Conservation (phyloP, 2,888 invertebrate genomes). For the Branchipolynoe longqiensis region DNA sequence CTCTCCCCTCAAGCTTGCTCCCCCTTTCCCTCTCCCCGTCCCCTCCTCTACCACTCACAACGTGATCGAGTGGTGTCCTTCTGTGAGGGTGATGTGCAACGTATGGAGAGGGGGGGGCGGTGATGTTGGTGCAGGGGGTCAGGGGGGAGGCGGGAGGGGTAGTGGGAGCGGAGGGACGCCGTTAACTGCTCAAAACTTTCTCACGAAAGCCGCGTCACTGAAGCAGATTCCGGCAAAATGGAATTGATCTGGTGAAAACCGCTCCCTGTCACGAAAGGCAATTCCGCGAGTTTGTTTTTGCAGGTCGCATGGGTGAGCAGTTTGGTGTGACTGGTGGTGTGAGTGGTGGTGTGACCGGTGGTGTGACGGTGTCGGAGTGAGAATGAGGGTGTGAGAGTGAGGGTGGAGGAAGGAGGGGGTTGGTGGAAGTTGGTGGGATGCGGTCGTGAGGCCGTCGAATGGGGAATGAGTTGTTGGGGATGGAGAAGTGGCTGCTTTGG, state of each 20-base stretch:
- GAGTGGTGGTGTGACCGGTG: constrained; percentile 9
- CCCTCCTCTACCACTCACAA: no score
- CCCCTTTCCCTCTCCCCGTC: no score
- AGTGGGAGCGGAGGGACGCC: no score
- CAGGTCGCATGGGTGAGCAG: constrained; percentile 9
- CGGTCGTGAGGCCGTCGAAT: no score
- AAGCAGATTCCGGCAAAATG: constrained; percentile 46
- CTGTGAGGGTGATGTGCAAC: background rate
- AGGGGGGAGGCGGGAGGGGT: no score
- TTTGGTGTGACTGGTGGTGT: background rate
- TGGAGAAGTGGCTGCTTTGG: no score
- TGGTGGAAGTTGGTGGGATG: background rate
- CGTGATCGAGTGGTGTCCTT: constrained; percentile 46
- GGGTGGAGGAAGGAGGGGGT: background rate
- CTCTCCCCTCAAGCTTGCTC: no score
- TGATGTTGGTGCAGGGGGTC: no score
- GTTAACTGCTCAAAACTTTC: constrained; percentile 55
- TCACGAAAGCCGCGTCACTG: constrained; percentile 48
- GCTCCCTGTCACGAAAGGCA: constrained; percentile 54
- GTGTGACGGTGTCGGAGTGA: background rate
- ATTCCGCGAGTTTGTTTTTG: constrained; percentile 50
- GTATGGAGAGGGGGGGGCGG: no score
- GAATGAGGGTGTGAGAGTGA: background rate
- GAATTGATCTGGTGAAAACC: constrained; percentile 52
- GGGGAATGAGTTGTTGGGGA: no score